These are phyloP conservation scores for Zingel zingel DNA, from an alignment of 2,113 vertebrate species.

Conservation along the genomic window DNA sequence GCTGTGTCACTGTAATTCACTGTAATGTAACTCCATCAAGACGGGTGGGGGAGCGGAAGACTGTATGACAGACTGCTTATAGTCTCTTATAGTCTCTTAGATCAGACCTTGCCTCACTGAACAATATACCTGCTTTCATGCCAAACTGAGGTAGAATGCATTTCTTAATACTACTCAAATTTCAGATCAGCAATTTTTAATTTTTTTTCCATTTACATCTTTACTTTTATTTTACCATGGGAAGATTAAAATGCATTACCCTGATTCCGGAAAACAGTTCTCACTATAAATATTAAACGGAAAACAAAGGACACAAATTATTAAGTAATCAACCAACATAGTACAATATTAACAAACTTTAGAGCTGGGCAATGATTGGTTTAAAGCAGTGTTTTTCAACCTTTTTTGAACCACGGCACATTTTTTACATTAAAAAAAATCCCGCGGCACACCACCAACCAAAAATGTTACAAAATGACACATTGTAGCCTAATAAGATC, in stretches of 20 bases:
- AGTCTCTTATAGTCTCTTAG: no score
- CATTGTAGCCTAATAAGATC: no score
- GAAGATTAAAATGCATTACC: background rate
- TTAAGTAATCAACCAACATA: no score
- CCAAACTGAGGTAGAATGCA: background rate
- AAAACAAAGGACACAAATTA: no score
- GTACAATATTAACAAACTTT: no score
- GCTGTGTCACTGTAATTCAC: conserved; percentile 63
- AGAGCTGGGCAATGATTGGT: no score
- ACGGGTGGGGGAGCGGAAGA: background rate
- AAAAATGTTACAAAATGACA: no score
- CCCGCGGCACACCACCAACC: no score
- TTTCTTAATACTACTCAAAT: background rate
- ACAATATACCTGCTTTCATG: background rate
- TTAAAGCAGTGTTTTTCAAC: no score
- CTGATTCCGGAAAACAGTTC: background rate
- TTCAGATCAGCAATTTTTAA: background rate
- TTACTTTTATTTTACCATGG: background rate
- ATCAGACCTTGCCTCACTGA: background rate
- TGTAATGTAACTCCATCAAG: conserved; percentile 53
- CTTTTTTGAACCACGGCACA: no score
- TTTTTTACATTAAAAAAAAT: no score
- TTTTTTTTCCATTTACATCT: background rate
- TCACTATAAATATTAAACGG: no score
- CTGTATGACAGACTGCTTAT: background rate